Percentiles rank a stretch among this genome's conserved stretches.
Evolutionary conservation across 2,113 vertebrate genomes (phyloP).

Genomic region (Eurypyga helias): DNA sequence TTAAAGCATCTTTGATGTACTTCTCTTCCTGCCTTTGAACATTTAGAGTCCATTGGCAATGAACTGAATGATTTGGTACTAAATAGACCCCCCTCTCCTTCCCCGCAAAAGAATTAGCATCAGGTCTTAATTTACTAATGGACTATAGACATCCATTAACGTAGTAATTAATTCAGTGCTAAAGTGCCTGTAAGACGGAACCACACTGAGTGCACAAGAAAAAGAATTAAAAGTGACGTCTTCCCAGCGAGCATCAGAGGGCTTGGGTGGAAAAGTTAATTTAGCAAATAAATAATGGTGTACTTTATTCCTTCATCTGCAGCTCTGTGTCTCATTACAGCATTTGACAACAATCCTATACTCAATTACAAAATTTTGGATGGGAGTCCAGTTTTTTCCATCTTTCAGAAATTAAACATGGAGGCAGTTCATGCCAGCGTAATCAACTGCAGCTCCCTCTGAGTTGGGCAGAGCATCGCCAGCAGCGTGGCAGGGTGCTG

Average conservation of each 20-base stretch:
- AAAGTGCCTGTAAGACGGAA: constrained; percentile 33
- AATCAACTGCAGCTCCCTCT: not conserved
- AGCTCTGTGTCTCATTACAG: not conserved
- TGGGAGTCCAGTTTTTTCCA: not conserved
- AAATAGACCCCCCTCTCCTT: constrained; percentile 6
- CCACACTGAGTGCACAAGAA: not conserved
- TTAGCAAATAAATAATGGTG: constrained; percentile 8
- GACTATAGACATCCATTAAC: constrained; percentile 56
- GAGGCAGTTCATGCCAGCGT: not conserved
- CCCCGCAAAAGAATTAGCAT: constrained; percentile 41
- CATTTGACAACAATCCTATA: not conserved
- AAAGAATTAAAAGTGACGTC: constrained; percentile 22
- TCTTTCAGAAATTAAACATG: not conserved
- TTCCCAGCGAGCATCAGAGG: not conserved
- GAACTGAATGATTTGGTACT: not conserved
- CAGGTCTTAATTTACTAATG: constrained; percentile 65
- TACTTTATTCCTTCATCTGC: not conserved
- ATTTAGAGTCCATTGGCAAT: not conserved
- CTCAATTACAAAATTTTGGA: not conserved
- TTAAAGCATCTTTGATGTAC: constrained; percentile 23
- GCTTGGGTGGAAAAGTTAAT: constrained; percentile 16
- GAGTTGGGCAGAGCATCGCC: not conserved
- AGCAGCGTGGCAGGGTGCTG: not conserved
- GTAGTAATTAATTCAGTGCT: constrained; percentile 66
- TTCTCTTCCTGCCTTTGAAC: constrained; percentile 48